Evolutionary conservation across 2,113 vertebrate genomes (phyloP).

Genomic region (Romanogobio albipinnatus): DNA sequence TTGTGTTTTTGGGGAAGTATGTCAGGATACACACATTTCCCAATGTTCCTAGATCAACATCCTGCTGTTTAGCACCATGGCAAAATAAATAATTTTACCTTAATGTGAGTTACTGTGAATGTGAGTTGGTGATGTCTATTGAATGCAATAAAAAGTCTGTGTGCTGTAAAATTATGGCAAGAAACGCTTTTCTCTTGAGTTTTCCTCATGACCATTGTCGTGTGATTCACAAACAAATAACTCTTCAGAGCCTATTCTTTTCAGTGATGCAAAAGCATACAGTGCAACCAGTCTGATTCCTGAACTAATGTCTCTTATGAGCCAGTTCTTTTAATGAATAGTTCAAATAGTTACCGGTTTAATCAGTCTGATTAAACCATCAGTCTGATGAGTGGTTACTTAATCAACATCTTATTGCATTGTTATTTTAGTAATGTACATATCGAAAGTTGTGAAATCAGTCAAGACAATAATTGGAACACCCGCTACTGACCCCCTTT

Average conservation of each 20-base stretch:
- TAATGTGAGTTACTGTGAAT: not conserved
- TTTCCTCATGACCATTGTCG: not conserved
- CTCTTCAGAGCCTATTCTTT: not conserved
- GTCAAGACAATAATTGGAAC: not conserved
- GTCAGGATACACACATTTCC: not conserved
- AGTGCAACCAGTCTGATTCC: not conserved
- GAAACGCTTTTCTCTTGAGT: too few species aligned
- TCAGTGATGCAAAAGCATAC: not conserved
- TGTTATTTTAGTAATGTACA: not conserved
- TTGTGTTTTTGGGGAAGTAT: conserved; percentile 12
- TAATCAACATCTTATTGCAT: too few species aligned
- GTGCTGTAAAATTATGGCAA: too few species aligned
- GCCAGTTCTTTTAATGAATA: not conserved
- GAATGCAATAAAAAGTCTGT: not conserved
- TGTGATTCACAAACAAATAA: not conserved
- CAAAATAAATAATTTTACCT: not conserved
- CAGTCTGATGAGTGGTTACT: too few species aligned
- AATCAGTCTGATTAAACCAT: too few species aligned
- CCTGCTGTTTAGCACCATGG: not conserved
- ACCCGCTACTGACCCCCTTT: not conserved
- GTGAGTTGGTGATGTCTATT: not conserved
- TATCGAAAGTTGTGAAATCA: not conserved
- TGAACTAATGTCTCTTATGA: not conserved
- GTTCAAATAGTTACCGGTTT: not conserved
- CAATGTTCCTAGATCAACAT: not conserved